phyloP scores from a whole-genome alignment of 2,113 vertebrate species.

The Capreolus pygargus region DNA sequence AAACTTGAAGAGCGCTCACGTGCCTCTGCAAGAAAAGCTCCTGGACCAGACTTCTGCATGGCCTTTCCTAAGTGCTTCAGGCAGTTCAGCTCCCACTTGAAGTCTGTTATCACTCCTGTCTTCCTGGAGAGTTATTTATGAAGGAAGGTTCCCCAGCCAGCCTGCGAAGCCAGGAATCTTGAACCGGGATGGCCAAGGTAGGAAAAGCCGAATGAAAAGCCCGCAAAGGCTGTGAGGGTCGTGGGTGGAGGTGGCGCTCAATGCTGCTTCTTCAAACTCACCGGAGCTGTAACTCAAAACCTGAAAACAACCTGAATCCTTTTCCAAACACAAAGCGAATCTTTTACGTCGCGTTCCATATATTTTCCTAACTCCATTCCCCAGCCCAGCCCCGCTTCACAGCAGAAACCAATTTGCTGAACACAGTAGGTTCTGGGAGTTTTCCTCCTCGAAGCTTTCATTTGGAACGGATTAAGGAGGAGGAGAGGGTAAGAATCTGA shows the following conservation, averaged over 20 bases:
- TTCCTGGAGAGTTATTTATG: constrained; percentile 73
- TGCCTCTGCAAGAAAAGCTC: constrained; percentile 52
- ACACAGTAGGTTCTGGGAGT: constrained; percentile 71
- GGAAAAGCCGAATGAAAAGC: constrained; percentile 64
- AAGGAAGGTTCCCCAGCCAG: constrained; percentile 58
- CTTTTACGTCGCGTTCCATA: constrained; percentile 60
- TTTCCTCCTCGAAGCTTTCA: constrained; percentile 68
- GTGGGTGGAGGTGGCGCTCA: constrained; percentile 43
- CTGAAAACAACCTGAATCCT: constrained; percentile 65
- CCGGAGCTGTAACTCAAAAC: constrained; percentile 63
- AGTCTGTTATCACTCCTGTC: constrained; percentile 74
- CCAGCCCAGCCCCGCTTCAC: not conserved
- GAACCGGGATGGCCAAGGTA: constrained; percentile 56
- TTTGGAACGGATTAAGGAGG: constrained; percentile 82
- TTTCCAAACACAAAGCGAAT: constrained; percentile 59
- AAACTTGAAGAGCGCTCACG: constrained; percentile 47
- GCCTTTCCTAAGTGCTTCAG: constrained; percentile 54
- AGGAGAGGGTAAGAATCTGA: not conserved
- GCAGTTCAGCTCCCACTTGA: constrained; percentile 71
- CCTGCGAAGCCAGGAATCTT: constrained; percentile 71
- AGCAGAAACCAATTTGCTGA: constrained; percentile 78
- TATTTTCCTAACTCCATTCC: constrained; percentile 62
- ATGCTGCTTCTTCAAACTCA: constrained; percentile 55
- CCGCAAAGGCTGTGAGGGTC: constrained; percentile 29
- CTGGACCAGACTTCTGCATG: constrained; percentile 38